Evolutionary conservation across 92 coral and sea anemone genomes (phyloP), one percentile per base, ranked within the genome.

Genomic region (Parazoanthus swiftii): DNA sequence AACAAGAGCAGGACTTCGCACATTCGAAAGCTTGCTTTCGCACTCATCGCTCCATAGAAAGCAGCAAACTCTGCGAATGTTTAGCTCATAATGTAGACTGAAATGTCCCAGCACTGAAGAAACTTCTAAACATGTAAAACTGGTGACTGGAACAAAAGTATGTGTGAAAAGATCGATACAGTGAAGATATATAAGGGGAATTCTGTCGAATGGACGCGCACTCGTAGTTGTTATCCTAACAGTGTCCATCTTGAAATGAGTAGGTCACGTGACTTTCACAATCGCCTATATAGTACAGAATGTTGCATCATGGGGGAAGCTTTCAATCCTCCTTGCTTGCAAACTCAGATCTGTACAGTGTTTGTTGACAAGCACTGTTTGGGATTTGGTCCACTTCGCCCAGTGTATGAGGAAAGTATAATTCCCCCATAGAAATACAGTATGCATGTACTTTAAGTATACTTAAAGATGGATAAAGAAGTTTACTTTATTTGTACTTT

Each of bases 71-170:
- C 81, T 29, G 14, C 84, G 42, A 8, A 86, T 58, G 39, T 73
- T 82, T 77, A 86, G 54, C 9, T 86, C 77, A 20, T 82, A 23
- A 0, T 81, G 85, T 25, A 77, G 71, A 77, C 89, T 86, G 39
- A 86, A 77, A 77, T 86, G 77, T 67, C 85, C 85, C 21, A 86
- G 85, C 85, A 86, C 65, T 13, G 20, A 86, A 29, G 39, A 39
- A 25, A 86, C 56, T 77, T 86, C 76, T 26, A 86, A 74, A 58
- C 85, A 86, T n/a, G 89, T 8, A 23, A 86, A 86, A 65, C 89
- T 78, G 46, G 89, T 59, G 7, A 77, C 76, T 63, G 89, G 89
- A 23, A 76, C 51, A 78, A 77, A 77, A 16, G 76, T 77, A 37
- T 78, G 50, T 15, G 89, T 77, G n/a, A 8, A 73, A 73, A 0